Evolutionary conservation across 64 coral and sea anemone genomes (phyloP), one percentile per base, ranked within the genome.

Genomic region (Pachyseris speciosa): DNA sequence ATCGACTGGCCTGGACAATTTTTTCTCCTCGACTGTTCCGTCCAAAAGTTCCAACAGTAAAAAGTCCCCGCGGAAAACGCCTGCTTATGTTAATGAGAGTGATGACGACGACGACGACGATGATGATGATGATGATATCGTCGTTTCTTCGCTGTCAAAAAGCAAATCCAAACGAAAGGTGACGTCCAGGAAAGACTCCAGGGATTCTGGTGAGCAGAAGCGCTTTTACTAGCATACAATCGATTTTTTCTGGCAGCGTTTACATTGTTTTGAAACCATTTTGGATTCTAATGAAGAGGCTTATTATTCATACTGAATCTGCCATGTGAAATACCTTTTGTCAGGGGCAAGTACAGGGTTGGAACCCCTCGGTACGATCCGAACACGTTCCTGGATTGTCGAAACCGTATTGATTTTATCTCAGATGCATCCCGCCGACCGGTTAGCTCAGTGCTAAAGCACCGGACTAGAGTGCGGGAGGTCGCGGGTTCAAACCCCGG

Each of bases 1-100:
- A 27, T 33, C n/a, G 10, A 63, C 7, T 33, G 63, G 77, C 53
- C n/a, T 81, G 52, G 77, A 81, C 48, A 81, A 60, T 52, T 81
- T 81, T 63, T 81, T 81, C 77, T 81, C 77, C 20, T 81, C 77
- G 30, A 39, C 77, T 55, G 47, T 26, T 13, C 19, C 48, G 17
- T 55, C 47, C 10, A 52, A 37, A 81, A 33, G 37, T n/a, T 55
- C 77, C 34, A 81, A 22, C 22, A n/a, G 53, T 34, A 81, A 81
- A 17, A 81, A 81, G 77, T 63, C 77, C 31, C 77, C 48, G 32
- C 77, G 77, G 49, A 60, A 26, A 81, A 81, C 77, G 6, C 22
- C 22, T 1, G 53, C 32, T 41, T 19, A 37, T 34, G 55, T 63
- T 22, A 37, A 63, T 10, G 77, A 63, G 4, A 63, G 48, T 57